Base-by-base conservation (phyloP, 2,888 invertebrate genomes). In the Lithophane ornitopus region DNA sequence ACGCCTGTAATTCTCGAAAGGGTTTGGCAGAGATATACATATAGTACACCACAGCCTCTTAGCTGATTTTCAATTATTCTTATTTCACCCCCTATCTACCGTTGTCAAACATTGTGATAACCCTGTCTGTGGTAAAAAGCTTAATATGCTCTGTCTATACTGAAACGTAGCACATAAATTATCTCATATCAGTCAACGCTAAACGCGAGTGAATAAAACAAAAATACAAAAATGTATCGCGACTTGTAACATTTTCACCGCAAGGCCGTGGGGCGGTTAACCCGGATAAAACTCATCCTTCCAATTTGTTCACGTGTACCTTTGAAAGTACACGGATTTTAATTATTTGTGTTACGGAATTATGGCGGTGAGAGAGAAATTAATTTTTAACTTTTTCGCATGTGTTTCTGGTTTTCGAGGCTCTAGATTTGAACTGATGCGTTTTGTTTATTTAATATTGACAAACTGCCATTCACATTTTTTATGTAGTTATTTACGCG, bases 311-410 rank as follows among this genome's bases (percentile, higher is more conserved):
- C 46, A 9, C 74, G 54, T 82, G 79, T 82, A 76, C 44, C 28
- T 69, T 63, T 58, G 34, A 70, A 46, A 58, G 49, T 70, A 85
- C 74, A 74, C 71, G 85, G 82, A 85, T 82, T 84, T 82, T 74
- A 79, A 84, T 85, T 85, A 76, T 76, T 75, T 85, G 22, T 44
- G 44, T 66, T 66, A 62, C n/a, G 14, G 2, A 61, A 46, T 74
- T 54, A 58, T 49, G 28, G 14, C 52, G 39, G 22, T 6, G 52
- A 46, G 39, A 26, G 80, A 44, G 28, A 41, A 14, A 39, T 61
- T 56, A 19, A 8, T 71, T 65, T 65, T 65, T 52, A 44, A 44
- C 7, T 11, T 49, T 82, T 62, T 70, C 1, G 14, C 1, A 1
- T 22, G 8, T 54, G 19, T 11, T 7, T 76, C 3, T 39, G 34